Conservation (phyloP, 1,140 invertebrate genomes). For the Drosophila baimaii region DNA sequence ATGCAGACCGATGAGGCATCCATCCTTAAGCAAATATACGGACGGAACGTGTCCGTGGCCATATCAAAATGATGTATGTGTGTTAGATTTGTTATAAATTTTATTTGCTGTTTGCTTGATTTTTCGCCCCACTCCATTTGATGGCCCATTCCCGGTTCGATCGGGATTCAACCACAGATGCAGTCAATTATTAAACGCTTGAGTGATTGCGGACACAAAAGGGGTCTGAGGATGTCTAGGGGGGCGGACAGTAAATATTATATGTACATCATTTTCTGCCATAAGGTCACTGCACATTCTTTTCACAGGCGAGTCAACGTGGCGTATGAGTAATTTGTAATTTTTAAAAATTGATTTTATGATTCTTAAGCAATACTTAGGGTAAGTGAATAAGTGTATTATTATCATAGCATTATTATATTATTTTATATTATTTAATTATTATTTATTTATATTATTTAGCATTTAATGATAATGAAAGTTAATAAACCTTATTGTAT, state of each 20-base stretch:
- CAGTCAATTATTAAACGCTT: constrained; percentile 68
- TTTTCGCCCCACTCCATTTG: constrained; percentile 7
- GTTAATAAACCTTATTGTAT: no score
- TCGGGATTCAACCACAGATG: constrained; percentile 30
- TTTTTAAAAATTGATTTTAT: neutral
- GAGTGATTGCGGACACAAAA: constrained; percentile 47
- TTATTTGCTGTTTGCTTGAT: constrained; percentile 65
- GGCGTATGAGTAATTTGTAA: constrained; percentile 2
- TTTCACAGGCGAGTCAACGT: neutral
- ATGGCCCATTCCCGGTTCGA: constrained; percentile 22
- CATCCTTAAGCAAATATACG: constrained; percentile 74
- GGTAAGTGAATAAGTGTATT: neutral
- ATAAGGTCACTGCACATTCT: constrained; percentile 5
- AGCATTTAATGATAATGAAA: no score
- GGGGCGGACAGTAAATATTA: neutral
- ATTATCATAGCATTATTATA: no score
- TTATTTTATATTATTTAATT: neutral
- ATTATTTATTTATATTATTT: neutral
- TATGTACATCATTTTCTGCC: neutral
- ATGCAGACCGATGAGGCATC: constrained; percentile 26
- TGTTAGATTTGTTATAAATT: constrained; percentile 83
- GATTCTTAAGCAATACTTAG: neutral
- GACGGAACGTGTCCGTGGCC: constrained; percentile 68
- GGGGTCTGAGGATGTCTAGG: neutral
- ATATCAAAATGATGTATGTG: constrained; percentile 80